A percentile compares a stretch with the other conserved stretches of the same genome.
Conservation (phyloP, 2,113 vertebrate species). For the Cisticola juncidis region DNA sequence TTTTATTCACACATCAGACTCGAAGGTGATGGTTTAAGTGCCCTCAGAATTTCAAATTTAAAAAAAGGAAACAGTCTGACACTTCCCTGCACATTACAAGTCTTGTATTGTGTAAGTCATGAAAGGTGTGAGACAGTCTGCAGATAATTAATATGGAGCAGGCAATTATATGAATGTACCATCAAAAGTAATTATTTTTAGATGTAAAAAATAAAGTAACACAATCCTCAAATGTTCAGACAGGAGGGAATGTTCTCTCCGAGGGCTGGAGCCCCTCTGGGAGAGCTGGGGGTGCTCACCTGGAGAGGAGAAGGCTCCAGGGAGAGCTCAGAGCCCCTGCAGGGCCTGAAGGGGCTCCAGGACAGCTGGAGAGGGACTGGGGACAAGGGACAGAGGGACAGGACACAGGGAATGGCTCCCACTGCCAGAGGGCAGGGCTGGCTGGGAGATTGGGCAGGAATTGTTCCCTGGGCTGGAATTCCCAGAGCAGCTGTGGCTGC, state of each 20-base stretch:
- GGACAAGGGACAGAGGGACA: neutral
- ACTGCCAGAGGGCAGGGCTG: fast-evolving
- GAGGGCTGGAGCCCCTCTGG: neutral
- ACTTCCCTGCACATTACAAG: neutral
- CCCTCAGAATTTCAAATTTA: neutral
- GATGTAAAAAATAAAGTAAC: neutral
- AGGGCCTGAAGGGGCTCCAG: neutral
- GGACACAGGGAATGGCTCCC: neutral
- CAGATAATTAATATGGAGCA: neutral
- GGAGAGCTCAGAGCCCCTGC: neutral
- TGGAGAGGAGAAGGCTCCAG: neutral
- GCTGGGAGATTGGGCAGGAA: neutral
- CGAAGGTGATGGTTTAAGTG: neutral
- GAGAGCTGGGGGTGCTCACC: neutral
- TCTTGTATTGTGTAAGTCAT: neutral
- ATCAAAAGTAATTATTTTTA: neutral
- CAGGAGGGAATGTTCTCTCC: neutral
- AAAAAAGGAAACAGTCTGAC: neutral
- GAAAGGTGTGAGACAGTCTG: neutral
- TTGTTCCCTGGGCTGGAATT: neutral
- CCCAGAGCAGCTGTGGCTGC: neutral
- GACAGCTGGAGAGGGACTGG: neutral
- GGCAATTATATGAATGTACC: neutral
- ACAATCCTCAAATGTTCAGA: fast-evolving
- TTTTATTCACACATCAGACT: neutral